Conservation (phyloP, 2,113 vertebrate genomes). For the Lampris megalopsis region DNA sequence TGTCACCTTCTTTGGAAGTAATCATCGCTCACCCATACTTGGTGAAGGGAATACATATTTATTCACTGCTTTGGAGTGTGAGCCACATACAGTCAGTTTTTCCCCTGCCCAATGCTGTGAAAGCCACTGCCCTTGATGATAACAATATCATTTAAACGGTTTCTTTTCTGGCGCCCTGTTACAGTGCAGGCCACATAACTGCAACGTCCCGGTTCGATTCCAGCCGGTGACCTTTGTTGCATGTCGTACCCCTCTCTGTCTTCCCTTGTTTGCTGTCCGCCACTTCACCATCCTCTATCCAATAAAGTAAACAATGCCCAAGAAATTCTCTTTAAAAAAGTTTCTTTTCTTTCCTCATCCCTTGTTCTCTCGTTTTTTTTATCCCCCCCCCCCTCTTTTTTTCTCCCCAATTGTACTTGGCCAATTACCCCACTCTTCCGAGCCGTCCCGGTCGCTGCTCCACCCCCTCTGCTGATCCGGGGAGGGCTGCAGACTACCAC, state of each 20-base stretch:
- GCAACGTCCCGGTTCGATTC: too few relatives aligned
- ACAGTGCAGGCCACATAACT: too few relatives aligned
- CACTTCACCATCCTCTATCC: too few relatives aligned
- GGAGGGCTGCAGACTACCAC: too few relatives aligned
- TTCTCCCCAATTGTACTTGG: slow-evolving; percentile 33
- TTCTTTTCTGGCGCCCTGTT: background rate
- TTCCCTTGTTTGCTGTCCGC: too few relatives aligned
- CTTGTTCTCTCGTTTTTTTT: slow-evolving; percentile 42
- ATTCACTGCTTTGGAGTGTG: slow-evolving; percentile 67
- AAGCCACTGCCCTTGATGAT: slow-evolving; percentile 63
- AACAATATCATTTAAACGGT: slow-evolving; percentile 70
- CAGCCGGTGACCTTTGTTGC: too few relatives aligned
- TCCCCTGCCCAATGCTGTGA: slow-evolving; percentile 59
- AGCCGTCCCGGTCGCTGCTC: too few relatives aligned
- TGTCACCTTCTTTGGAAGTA: slow-evolving; percentile 70
- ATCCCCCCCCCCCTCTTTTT: background rate
- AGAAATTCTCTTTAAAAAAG: too few relatives aligned
- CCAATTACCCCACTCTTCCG: too few relatives aligned
- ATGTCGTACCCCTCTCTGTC: too few relatives aligned
- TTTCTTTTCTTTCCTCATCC: slow-evolving; percentile 51
- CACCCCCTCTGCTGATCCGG: too few relatives aligned
- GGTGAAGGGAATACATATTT: slow-evolving; percentile 67
- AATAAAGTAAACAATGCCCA: too few relatives aligned
- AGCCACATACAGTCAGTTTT: slow-evolving; percentile 54
- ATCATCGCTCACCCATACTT: slow-evolving; percentile 59